A percentile compares a stretch with the other conserved stretches of the same genome.
These are phyloP conservation scores for Rhincodon typus DNA, from an alignment of 2,797 vertebrate species.

Conservation along the genomic window DNA sequence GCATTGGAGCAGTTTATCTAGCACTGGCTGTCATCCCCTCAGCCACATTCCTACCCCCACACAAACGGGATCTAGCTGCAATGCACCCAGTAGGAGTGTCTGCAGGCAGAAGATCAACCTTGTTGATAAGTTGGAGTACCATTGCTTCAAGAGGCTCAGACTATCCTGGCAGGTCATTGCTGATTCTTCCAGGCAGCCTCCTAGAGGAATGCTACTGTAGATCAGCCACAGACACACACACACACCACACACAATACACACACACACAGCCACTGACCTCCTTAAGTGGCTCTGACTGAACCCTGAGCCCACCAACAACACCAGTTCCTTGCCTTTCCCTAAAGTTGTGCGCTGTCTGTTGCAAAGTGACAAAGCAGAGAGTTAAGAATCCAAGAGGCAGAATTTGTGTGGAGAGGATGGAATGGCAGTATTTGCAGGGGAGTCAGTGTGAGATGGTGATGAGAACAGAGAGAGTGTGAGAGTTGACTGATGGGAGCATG, in stretches of 20 bases:
- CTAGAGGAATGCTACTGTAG: not conserved
- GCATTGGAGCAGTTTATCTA: not conserved
- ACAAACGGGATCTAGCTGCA: not conserved
- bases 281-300: not conserved
- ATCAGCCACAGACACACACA: no score
- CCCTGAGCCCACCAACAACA: no score
- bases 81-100: not conserved
- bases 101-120: not conserved
- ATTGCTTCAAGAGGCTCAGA: not conserved
- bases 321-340: not conserved
- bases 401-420: not conserved
- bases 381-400: not conserved
- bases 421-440: not conserved
- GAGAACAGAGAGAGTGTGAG: not conserved
- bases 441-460: not conserved
- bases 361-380: not conserved
- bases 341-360: not conserved
- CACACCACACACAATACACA: no score
- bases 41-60: not conserved
- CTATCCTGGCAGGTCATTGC: not conserved
- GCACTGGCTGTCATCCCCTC: not conserved
- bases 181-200: not conserved
- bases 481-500: not conserved
- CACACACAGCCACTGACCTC: not conserved
- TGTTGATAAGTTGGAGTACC: not conserved